These are phyloP conservation scores for Potorous gilbertii DNA, from an alignment of 2,797 vertebrate species.

Conservation along the genomic window DNA sequence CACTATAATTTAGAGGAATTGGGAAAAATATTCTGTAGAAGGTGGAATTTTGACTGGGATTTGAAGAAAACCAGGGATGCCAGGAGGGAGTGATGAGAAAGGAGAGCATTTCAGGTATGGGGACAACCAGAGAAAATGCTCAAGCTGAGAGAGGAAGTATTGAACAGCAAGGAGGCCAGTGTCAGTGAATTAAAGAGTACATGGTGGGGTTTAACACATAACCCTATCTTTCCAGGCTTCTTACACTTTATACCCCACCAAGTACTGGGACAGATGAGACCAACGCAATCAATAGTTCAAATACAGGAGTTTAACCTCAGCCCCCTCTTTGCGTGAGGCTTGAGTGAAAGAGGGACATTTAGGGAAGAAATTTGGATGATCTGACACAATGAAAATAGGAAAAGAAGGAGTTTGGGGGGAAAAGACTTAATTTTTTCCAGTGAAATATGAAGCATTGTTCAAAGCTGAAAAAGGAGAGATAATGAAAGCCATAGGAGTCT, in stretches of 20 bases:
- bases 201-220: not conserved
- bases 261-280: not conserved
- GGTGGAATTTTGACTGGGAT: not conserved
- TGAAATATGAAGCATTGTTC: not conserved
- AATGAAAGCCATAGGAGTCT: not conserved
- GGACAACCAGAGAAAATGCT: not conserved
- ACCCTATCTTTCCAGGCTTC: not conserved
- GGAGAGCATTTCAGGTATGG: not conserved
- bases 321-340: not conserved
- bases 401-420: not conserved
- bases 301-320: not conserved
- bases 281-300: not conserved
- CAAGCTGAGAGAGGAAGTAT: not conserved
- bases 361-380: not conserved
- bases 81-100: not conserved
- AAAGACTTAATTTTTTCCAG: not conserved
- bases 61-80: not conserved
- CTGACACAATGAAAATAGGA: not conserved
- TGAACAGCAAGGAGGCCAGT: not conserved
- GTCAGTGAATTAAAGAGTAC: not conserved
- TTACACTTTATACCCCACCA: not conserved
- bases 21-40: not conserved
- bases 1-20: not conserved
- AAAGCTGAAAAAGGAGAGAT: not conserved
- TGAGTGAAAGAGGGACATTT: not conserved